Evolutionary conservation across 1,140 invertebrate genomes (phyloP), one percentile per base, ranked within the genome.

Genomic region (roundworm (Caenorhabditis elegans)): DNA sequence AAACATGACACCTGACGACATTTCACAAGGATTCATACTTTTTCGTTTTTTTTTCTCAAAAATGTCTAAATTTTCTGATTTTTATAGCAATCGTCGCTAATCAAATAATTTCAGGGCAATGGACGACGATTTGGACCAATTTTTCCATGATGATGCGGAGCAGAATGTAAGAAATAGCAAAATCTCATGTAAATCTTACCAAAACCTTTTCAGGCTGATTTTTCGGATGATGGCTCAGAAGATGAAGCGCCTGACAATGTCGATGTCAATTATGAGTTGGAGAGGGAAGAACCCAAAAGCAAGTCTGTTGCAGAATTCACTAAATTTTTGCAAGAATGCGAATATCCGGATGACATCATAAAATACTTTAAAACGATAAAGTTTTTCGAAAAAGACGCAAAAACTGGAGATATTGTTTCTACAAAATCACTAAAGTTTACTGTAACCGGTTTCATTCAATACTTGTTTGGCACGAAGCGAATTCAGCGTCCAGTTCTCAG

Each of bases 51-150:
- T 15, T 31, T 22, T 5, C 28, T 24, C 26, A 13, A 17, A 26
- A 31, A 17, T 31, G 15, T 60, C 6, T 8, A 31, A 34, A 3
- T 55, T 28, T 60, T 60, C 15, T 1, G 13, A 22, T 31, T 34
- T 60, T 60, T n/a, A n/a, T n/a, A n/a, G n/a, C n/a, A n/a, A n/a
- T n/a, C n/a, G n/a, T n/a, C n/a, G n/a, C n/a, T n/a, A n/a, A n/a
- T n/a, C n/a, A n/a, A n/a, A n/a, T n/a, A n/a, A n/a, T n/a, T n/a
- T n/a, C n/a, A n/a, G n/a, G n/a, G 39, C 6, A 34, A 60, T 60
- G 55, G 60, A 70, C 15, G 60, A 70, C 60, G 60, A 70, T 13
- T 70, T 70, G 60, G 60, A 70, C 19, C 60, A 39, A 31, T 70
- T 17, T 70, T 70, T 70, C 19, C 5, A 70, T 8, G 39, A 43